Percentiles rank a stretch among this genome's conserved stretches.
Conservation (phyloP, 2,797 vertebrate species). For the Scolopax rusticola region DNA sequence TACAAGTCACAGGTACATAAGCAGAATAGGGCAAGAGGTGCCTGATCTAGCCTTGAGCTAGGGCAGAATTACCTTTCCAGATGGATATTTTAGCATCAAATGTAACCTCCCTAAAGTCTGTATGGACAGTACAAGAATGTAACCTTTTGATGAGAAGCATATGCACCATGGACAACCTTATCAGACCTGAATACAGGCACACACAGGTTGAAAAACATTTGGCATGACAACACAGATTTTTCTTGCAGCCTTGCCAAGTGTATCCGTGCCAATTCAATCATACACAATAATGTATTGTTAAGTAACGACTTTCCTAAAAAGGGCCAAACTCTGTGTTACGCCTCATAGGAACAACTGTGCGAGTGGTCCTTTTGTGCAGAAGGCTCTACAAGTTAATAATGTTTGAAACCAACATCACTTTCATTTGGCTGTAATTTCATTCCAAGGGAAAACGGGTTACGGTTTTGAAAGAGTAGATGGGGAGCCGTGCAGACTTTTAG, state of each 20-base stretch:
- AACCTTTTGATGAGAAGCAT: conserved; percentile 32
- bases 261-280: conserved; percentile 22
- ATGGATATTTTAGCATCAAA: neutral
- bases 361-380: conserved; percentile 34
- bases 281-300: conserved; percentile 42
- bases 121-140: neutral
- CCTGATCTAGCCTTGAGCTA: neutral
- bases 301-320: conserved; percentile 56
- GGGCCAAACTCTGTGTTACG: conserved; percentile 20
- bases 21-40: neutral
- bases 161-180: conserved; percentile 8
- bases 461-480: neutral
- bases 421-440: conserved; percentile 8
- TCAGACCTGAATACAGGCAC: conserved; percentile 26
- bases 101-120: neutral
- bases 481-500: neutral
- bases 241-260: neutral
- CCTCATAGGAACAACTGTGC: conserved; percentile 25
- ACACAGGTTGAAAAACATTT: conserved; percentile 54
- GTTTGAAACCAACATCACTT: conserved; percentile 6
- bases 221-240: conserved; percentile 16
- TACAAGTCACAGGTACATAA: neutral
- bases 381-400: conserved; percentile 25
- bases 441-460: neutral
- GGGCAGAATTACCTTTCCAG: neutral